These are phyloP conservation scores for Rotaria socialis DNA, from an alignment of 2,888 invertebrate genomes.

Conservation along the genomic window DNA sequence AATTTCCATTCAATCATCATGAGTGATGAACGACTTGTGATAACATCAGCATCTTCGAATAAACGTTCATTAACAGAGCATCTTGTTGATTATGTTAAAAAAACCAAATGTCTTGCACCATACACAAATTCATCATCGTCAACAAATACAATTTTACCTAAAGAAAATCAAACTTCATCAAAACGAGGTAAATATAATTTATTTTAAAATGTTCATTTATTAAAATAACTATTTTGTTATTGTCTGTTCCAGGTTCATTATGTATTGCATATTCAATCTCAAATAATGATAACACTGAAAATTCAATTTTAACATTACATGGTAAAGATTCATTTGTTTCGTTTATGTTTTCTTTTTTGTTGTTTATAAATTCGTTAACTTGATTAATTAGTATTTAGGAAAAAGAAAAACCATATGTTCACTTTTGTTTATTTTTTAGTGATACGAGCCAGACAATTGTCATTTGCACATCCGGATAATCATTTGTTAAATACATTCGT, in stretches of 20 bases:
- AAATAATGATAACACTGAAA: neutral
- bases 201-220: neutral
- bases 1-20: neutral
- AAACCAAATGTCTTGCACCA: constrained; percentile 3
- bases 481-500: neutral
- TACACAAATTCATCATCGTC: neutral
- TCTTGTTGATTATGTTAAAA: constrained; percentile 25
- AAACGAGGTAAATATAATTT: neutral
- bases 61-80: constrained; percentile 32
- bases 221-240: neutral
- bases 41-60: neutral
- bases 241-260: constrained; percentile 10
- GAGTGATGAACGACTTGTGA: neutral
- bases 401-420: neutral
- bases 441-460: constrained; percentile 35
- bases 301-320: neutral
- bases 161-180: neutral
- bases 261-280: neutral
- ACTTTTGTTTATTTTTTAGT: constrained; percentile 1
- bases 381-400: neutral
- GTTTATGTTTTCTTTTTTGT: neutral
- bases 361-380: neutral
- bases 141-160: neutral
- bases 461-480: constrained; percentile 11
- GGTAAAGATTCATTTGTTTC: neutral